Conservation (phyloP, 2,113 vertebrate genomes). For the Hemicordylus capensis region DNA sequence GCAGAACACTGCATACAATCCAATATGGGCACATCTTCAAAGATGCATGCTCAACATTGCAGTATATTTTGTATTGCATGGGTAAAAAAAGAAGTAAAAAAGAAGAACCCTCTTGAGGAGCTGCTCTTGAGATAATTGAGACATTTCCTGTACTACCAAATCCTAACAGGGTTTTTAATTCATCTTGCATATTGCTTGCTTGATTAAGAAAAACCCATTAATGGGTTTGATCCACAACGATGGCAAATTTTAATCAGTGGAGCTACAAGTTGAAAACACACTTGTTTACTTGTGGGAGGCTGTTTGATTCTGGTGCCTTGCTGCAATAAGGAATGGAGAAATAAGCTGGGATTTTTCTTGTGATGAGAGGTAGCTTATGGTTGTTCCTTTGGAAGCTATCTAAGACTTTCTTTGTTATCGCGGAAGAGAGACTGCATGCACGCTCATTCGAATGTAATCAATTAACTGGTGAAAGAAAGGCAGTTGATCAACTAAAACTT, state of each 20-base stretch:
- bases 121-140: constrained; percentile 3
- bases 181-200: neutral
- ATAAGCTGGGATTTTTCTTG: too few relatives aligned
- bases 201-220: neutral
- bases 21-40: neutral
- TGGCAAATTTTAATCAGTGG: too few relatives aligned
- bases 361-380: too few relatives aligned
- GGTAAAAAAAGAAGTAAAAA: neutral
- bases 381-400: too few relatives aligned
- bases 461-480: neutral
- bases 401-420: too few relatives aligned
- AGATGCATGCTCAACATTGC: neutral
- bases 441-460: too few relatives aligned
- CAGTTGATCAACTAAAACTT: neutral
- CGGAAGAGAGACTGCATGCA: too few relatives aligned
- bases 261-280: neutral
- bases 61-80: constrained; percentile 5
- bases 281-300: neutral
- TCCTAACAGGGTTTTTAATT: neutral
- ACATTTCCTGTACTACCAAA: constrained; percentile 9
- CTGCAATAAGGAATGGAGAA: too few relatives aligned
- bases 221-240: too few relatives aligned
- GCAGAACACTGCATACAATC: neutral
- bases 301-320: too few relatives aligned
- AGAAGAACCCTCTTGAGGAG: neutral